phyloP scores from a whole-genome alignment of 2,797 vertebrate genomes.

The Eulemur albifrons region DNA sequence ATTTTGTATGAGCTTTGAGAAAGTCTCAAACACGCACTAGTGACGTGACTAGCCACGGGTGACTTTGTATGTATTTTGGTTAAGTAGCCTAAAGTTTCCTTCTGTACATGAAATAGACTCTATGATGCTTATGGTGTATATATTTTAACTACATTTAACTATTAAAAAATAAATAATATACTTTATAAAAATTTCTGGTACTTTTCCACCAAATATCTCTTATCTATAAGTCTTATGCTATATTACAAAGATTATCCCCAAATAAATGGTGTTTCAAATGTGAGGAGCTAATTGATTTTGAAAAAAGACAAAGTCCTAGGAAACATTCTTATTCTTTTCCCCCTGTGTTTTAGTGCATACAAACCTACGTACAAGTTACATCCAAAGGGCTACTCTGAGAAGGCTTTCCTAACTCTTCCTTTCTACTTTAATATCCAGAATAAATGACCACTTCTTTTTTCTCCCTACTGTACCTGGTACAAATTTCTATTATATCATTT shows the following conservation, averaged over 20 bases:
- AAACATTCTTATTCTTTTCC: neutral
- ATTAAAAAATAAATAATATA: neutral
- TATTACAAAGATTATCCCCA: neutral
- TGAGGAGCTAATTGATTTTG: neutral
- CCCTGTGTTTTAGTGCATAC: neutral
- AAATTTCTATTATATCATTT: neutral
- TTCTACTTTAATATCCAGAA: neutral
- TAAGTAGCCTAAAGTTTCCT: neutral
- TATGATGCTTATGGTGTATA: neutral
- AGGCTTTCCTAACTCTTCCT: neutral
- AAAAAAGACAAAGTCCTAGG: neutral
- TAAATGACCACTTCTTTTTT: neutral
- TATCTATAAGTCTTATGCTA: neutral
- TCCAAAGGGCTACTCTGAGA: neutral
- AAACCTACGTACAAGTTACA: neutral
- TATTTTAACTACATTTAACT: neutral
- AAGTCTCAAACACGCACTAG: neutral
- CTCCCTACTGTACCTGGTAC: neutral
- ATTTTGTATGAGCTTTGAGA: neutral
- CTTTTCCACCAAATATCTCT: neutral
- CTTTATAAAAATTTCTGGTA: neutral
- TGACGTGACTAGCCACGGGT: neutral
- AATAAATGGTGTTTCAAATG: conserved; percentile 1
- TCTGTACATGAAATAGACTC: neutral
- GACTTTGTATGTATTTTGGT: neutral